A percentile compares a stretch with the other conserved stretches of the same genome.
phyloP scores from a whole-genome alignment of 1,140 invertebrate genomes.

The Panagrolaimus sp. region DNA sequence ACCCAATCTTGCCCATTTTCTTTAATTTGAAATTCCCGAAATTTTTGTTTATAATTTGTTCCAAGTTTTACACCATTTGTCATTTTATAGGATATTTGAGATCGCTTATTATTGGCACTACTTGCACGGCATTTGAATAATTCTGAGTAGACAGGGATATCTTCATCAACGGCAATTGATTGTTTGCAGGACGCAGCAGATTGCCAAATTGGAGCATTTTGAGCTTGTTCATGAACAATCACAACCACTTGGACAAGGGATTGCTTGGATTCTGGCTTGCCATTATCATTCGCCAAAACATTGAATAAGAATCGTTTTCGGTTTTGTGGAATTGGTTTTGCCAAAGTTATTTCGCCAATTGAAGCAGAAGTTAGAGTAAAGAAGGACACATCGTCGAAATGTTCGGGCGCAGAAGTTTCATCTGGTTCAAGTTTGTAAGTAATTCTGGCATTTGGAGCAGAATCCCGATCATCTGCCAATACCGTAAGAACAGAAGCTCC shows the following conservation, averaged over 20 bases:
- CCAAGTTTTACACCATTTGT: conserved; percentile 45
- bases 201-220: conserved; percentile 47
- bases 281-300: conserved; percentile 54
- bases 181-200: conserved; percentile 30
- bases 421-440: conserved; percentile 47
- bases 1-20: conserved; percentile 49
- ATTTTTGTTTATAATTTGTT: conserved; percentile 49
- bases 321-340: conserved; percentile 36
- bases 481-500: conserved; percentile 50
- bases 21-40: conserved; percentile 53
- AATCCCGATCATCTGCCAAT: conserved; percentile 49
- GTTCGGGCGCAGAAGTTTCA: conserved; percentile 37
- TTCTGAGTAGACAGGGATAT: conserved; percentile 33
- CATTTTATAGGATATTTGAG: conserved; percentile 51
- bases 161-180: conserved; percentile 39
- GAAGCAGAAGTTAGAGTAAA: conserved; percentile 40
- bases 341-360: conserved; percentile 45
- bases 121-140: conserved; percentile 47
- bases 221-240: conserved; percentile 48
- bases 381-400: conserved; percentile 37
- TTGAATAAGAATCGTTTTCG: conserved; percentile 39
- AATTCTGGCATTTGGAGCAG: conserved; percentile 49
- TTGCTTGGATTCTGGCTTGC: conserved; percentile 40
- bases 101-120: conserved; percentile 31
- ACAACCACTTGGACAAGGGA: conserved; percentile 43